These are phyloP conservation scores for Drosophila ogumai DNA, from an alignment of 1,140 invertebrate species.

Conservation along the genomic window DNA sequence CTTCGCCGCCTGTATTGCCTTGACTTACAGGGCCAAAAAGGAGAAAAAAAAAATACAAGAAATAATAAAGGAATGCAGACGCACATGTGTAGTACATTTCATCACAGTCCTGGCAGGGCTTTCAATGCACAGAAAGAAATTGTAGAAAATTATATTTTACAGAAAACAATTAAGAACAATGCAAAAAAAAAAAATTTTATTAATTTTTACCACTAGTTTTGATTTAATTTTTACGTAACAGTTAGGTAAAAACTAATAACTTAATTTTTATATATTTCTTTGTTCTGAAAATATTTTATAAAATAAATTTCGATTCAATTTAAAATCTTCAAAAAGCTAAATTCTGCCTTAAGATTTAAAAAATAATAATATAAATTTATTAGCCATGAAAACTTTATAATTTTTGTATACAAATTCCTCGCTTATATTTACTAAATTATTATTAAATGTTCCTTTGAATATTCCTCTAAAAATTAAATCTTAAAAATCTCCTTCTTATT, in stretches of 20 bases:
- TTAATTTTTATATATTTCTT: background rate
- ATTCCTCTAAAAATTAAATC: background rate
- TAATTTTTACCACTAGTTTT: too few species aligned
- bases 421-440: background rate
- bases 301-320: background rate
- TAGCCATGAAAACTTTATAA: background rate
- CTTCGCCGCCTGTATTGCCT: slow-evolving; percentile 6
- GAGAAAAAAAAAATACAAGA: background rate
- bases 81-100: slow-evolving; percentile 43
- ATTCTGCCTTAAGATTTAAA: too few species aligned
- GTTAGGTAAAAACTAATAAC: background rate
- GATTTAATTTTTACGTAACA: too few species aligned
- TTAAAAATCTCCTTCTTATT: background rate
- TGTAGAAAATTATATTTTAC: background rate
- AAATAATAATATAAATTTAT: background rate
- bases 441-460: background rate
- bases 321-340: background rate
- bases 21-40: slow-evolving; percentile 15
- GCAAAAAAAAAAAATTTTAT: too few species aligned
- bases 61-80: slow-evolving; percentile 39
- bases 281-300: background rate
- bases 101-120: slow-evolving; percentile 17
- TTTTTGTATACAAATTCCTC: too few species aligned
- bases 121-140: slow-evolving; percentile 9
- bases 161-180: too few species aligned